Base-by-base conservation (phyloP, 1,140 invertebrate species). In the Asobara japonica region DNA sequence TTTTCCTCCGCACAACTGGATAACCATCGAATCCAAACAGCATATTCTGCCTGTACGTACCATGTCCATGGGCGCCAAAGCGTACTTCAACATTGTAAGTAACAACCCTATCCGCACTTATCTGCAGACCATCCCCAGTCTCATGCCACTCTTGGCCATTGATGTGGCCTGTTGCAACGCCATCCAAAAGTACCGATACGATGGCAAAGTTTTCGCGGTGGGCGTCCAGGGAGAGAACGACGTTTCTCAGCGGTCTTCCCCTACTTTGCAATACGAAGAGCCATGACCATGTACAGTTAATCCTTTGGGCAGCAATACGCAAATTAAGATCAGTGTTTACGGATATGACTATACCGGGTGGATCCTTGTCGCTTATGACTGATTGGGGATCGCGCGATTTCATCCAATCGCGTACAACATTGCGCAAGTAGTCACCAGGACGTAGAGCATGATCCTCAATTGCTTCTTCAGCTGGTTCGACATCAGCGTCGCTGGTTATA, bases 11-110 rank as follows among this genome's bases (percentile, higher is more conserved):
- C 0, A 95, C 79, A 31, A 94, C 90, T 0, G 94, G 93, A 64
- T 93, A 91, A 38, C 82, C 83, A 0, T 93, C 93, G 83, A 95
- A 93, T 82, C 94, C 94, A 84, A 96, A 94, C 0, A 95, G 90
- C 4, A 96, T 85, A 0, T 92, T 91, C 82, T 96, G 94, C 0
- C 93, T 89, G 79, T 95, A 96, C 2, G 94, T 95, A 25, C 94
- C 94, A 82, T 93, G 95, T 69, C 93, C 92, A 65, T 91, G 89
- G 0, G 94, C 92, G 36, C 88, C 88, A 81, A 96, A 96, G 29
- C 86, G 85, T 29, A 96, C 89, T 75, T 90, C 91, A 0, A 95
- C 87, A 27, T 11, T 30, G 16, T 74, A 70, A 16, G n/a, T n/a
- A n/a, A n/a, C n/a, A n/a, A n/a, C n/a, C n/a, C n/a, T n/a, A n/a